phyloP scores from a whole-genome alignment of 2,113 vertebrate species.

The Lagopus muta region DNA sequence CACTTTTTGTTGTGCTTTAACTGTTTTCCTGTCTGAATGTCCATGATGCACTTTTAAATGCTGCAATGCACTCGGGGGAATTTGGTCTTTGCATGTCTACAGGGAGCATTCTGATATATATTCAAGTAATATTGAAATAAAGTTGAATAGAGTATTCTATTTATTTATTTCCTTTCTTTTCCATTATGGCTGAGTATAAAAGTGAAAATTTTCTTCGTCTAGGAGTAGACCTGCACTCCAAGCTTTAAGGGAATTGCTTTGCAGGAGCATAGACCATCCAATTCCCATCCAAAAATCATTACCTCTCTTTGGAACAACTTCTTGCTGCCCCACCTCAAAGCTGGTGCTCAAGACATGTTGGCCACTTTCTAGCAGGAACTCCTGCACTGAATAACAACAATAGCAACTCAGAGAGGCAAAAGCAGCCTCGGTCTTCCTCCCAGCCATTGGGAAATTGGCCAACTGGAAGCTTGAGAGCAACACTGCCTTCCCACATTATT shows the following conservation, averaged over 20 bases:
- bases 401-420: neutral
- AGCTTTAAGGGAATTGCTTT: neutral
- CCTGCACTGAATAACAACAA: neutral
- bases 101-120: accelerated
- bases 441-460: neutral
- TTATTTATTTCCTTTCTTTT: neutral
- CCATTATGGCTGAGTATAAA: neutral
- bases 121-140: neutral
- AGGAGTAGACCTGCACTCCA: neutral
- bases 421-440: neutral
- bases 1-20: neutral
- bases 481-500: neutral
- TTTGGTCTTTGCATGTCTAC: neutral
- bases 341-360: accelerated
- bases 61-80: neutral
- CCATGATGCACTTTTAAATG: neutral
- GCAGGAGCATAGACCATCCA: accelerated
- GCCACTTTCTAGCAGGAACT: neutral
- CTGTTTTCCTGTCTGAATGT: neutral
- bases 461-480: neutral
- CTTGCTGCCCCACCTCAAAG: neutral
- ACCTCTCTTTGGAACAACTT: neutral
- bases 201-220: neutral
- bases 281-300: neutral
- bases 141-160: neutral